Percentiles rank a stretch among this genome's conserved stretches.
Evolutionary conservation across 2,113 vertebrate species (phyloP).

Genomic region (Azemiops feae): DNA sequence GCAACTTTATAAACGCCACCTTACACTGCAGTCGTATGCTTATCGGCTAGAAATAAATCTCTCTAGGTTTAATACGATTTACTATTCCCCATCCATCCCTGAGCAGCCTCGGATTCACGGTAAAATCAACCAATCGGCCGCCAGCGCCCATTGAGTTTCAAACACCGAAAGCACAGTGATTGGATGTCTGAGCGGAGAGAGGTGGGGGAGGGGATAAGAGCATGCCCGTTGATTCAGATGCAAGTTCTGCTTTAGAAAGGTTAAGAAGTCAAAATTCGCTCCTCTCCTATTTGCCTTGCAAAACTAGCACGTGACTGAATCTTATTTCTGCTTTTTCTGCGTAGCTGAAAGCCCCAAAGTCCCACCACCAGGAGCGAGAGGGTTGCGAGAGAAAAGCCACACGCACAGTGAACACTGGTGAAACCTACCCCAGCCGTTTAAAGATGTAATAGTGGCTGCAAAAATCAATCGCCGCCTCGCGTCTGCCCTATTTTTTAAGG

Average conservation of each 20-base stretch:
- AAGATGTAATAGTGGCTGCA: background rate
- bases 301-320: background rate
- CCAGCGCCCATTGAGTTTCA: background rate
- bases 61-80: background rate
- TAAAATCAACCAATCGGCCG: background rate
- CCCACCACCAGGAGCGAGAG: background rate
- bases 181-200: background rate
- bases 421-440: background rate
- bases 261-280: background rate
- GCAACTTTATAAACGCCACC: background rate
- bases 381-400: background rate
- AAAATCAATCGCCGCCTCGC: background rate
- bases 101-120: background rate
- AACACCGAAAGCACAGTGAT: background rate
- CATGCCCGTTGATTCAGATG: background rate
- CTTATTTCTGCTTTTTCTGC: background rate
- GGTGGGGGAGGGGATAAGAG: background rate
- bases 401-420: background rate
- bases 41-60: background rate
- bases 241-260: background rate
- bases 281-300: background rate
- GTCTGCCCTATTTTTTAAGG: background rate
- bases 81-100: too few relatives aligned
- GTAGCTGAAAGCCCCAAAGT: background rate
- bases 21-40: background rate